Evolutionary conservation across 2,888 invertebrate genomes (phyloP).

Genomic region (Conops quadrifasciatus): DNA sequence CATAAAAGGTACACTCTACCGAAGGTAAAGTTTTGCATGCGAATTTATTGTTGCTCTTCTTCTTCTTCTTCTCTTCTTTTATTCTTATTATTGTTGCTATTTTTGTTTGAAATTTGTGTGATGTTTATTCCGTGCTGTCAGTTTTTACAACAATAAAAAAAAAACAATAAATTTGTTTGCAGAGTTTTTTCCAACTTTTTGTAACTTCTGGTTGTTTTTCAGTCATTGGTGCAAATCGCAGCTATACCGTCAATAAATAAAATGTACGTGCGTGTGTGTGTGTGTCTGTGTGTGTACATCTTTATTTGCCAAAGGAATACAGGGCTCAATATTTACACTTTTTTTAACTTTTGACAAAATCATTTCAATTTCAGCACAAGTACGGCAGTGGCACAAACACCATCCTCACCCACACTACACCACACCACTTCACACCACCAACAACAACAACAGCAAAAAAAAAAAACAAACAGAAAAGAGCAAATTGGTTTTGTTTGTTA

Average conservation of each 20-base stretch:
- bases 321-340: no score
- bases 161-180: background rate
- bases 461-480: background rate
- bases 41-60: background rate
- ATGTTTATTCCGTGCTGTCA: background rate
- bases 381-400: background rate
- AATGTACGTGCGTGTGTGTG: no score
- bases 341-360: background rate
- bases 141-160: background rate
- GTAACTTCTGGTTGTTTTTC: no score
- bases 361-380: background rate
- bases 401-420: background rate
- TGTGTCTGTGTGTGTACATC: no score
- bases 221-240: no score
- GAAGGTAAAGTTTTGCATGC: conserved; percentile 22
- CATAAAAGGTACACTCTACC: conserved; percentile 7
- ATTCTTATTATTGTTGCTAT: conserved; percentile 6
- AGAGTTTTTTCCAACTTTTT: background rate
- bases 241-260: no score
- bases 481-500: background rate
- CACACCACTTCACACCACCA: background rate
- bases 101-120: background rate
- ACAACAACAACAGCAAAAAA: background rate
- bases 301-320: no score
- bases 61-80: background rate